Conservation (phyloP, 2,797 vertebrate species). For the Chlorospingus flavigularis region DNA sequence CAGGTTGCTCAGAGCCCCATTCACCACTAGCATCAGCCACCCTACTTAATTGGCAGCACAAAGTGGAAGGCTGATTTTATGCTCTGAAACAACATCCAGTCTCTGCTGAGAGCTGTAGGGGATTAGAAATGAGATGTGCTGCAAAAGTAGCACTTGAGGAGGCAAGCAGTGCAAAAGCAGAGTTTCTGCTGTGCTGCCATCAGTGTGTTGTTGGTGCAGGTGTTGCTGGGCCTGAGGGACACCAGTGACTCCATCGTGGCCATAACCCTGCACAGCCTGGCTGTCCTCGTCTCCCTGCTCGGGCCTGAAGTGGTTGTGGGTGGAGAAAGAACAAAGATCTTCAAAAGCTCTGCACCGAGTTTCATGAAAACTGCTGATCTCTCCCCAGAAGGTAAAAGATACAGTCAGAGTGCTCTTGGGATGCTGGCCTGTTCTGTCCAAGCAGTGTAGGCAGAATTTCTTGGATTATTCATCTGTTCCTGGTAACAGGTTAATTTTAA, state of each 20-base stretch:
- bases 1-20: background rate
- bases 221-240: conserved; percentile 93
- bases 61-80: background rate
- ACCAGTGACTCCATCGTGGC: conserved; percentile 90
- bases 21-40: background rate
- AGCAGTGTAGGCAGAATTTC: background rate
- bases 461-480: background rate
- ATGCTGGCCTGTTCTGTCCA: background rate
- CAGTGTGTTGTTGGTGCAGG: conserved; percentile 67
- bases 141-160: background rate
- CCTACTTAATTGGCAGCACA: background rate
- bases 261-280: conserved; percentile 91
- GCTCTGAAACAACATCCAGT: rapidly evolving
- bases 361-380: conserved; percentile 90
- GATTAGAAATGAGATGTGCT: background rate
- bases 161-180: background rate
- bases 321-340: conserved; percentile 92
- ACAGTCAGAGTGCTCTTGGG: background rate
- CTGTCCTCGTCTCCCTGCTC: conserved; percentile 90
- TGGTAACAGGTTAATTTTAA: background rate
- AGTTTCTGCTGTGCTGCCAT: background rate
- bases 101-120: background rate
- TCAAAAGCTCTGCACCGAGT: conserved; percentile 91
- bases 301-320: conserved; percentile 96
- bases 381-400: conserved; percentile 88